Base-by-base conservation (phyloP, 1,140 invertebrate species). In the Capitella teleta region DNA sequence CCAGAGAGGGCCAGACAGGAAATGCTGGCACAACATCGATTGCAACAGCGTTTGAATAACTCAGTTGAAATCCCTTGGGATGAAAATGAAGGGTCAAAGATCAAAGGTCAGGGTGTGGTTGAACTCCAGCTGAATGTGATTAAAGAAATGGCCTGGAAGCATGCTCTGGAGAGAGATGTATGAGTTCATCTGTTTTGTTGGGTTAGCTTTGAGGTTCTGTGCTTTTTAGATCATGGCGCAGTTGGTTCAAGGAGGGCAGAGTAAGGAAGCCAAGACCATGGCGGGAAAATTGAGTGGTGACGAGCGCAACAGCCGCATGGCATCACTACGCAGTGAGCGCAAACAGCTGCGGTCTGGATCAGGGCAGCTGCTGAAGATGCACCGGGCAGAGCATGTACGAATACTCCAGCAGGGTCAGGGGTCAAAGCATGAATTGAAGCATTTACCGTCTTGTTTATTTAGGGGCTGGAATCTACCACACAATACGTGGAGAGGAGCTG, bases 401-500 rank as follows among this genome's bases (percentile, higher is more conserved):
- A 59, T 62, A 10, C 51, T 63, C 1, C 44, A 49, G 8, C 55
- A 63, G 61, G 61, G 61, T 64, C 49, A 21, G 46, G 8, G 6
- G 1, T 4, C n/a, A 21, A 25, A 16, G 23, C 36, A 32, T 34
- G 21, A 8, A 12, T 47, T 8, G 19, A 28, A 47, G 12, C 46
- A 34, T 8, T 10, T 8, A 34, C 19, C 3, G 46, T 47, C 32
- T 19, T 26, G 28, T 44, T 6, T 44, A 10, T 44, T n/a, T 24
- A 64, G 60, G 53, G 38, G 56, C 61, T 8, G 57, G 56, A 12
- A 26, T 64, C 36, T 58, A 58, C 30, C 58, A 51, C 43, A 59
- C 57, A 43, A 53, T 53, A 10, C 49, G 49, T 28, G 45, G 47
- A 37, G 18, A 21, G 40, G 52, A 57, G 18, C 40, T 61, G 25